A percentile compares a stretch with the other conserved stretches of the same genome.
These are phyloP conservation scores for Nanger granti DNA, from an alignment of 2,113 vertebrate species.

Conservation along the genomic window DNA sequence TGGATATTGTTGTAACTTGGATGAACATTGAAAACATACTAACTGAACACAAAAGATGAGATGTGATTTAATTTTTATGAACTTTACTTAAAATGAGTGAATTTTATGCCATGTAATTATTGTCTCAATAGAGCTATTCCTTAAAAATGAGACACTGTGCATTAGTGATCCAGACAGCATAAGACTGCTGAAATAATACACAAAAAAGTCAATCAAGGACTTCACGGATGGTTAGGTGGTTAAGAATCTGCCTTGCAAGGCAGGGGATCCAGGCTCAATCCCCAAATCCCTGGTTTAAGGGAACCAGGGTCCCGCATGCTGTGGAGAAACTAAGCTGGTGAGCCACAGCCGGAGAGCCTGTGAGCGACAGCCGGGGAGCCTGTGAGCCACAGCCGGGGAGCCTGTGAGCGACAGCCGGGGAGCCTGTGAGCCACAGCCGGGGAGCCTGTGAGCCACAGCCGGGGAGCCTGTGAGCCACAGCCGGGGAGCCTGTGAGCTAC, in stretches of 20 bases:
- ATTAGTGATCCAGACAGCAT: neutral
- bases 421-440: rapidly evolving
- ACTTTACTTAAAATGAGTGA: neutral
- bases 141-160: neutral
- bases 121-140: neutral
- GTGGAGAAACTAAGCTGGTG: neutral
- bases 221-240: neutral
- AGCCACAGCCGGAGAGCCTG: rapidly evolving
- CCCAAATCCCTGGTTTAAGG: neutral
- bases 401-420: rapidly evolving
- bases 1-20: neutral
- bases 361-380: rapidly evolving
- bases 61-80: neutral
- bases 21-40: neutral
- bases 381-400: rapidly evolving
- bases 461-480: rapidly evolving
- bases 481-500: rapidly evolving
- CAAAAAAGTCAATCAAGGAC: neutral
- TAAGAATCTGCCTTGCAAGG: neutral
- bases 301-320: neutral
- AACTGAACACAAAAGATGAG: neutral
- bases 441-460: rapidly evolving
- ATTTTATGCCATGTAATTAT: neutral
- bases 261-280: neutral
- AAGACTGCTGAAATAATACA: neutral